A percentile compares a stretch with the other conserved stretches of the same genome.
Evolutionary conservation across 2,888 invertebrate genomes (phyloP).

Genomic region (Trichopoda pennipes): DNA sequence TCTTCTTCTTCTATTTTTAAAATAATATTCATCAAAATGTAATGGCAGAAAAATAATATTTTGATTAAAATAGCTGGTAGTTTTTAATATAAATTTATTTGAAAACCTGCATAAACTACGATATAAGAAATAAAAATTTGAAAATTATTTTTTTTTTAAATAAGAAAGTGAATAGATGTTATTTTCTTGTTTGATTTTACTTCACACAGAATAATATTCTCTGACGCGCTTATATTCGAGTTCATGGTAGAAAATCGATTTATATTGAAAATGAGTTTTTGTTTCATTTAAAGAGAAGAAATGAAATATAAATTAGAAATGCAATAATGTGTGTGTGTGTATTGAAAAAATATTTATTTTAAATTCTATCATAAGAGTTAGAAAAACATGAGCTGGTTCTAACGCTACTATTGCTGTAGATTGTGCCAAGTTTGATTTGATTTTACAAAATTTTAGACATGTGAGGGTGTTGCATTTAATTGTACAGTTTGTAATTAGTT

Average conservation of each 20-base stretch:
- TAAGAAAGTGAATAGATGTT: slow-evolving; percentile 15
- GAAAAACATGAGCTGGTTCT: slow-evolving; percentile 23
- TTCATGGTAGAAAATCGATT: neutral
- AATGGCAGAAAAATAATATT: neutral
- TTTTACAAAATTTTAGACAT: neutral
- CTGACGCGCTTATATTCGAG: too few species aligned
- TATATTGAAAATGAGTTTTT: neutral
- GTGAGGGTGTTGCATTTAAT: slow-evolving; percentile 24
- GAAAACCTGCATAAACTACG: too few species aligned
- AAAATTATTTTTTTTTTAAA: slow-evolving; percentile 13
- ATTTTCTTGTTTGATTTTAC: slow-evolving; percentile 7
- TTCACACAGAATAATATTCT: neutral
- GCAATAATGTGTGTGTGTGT: neutral
- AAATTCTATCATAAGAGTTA: slow-evolving; percentile 14
- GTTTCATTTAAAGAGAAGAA: slow-evolving; percentile 26
- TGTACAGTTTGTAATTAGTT: slow-evolving; percentile 16
- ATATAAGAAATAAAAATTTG: slow-evolving; percentile 2
- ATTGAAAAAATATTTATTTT: slow-evolving; percentile 2
- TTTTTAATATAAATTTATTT: too few species aligned
- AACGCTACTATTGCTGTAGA: slow-evolving; percentile 5
- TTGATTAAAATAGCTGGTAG: neutral
- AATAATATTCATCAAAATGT: too few species aligned
- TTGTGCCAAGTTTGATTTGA: slow-evolving; percentile 41
- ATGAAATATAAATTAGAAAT: slow-evolving; percentile 37
- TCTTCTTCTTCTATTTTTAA: too few species aligned